A percentile compares a stretch with the other conserved stretches of the same genome.
Evolutionary conservation across 2,797 vertebrate genomes (phyloP).

Genomic region (Enteromius fasciolatus): DNA sequence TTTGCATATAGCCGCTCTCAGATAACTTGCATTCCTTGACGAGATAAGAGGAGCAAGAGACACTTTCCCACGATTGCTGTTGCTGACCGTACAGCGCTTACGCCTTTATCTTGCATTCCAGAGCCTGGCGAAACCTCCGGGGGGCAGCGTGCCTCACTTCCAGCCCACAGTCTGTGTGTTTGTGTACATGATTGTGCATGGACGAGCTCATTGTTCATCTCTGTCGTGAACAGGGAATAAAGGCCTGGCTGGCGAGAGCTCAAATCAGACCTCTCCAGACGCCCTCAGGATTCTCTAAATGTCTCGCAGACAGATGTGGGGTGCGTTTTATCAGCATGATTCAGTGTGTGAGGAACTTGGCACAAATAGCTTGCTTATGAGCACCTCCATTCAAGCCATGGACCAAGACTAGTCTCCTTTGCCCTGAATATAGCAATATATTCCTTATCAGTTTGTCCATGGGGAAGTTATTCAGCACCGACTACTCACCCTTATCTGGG

Average conservation of each 20-base stretch:
- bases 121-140: conserved; percentile 40
- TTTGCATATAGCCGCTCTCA: conserved; percentile 33
- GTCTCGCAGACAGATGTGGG: conserved; percentile 59
- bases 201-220: conserved; percentile 67
- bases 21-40: conserved; percentile 52
- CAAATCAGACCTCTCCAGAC: conserved; percentile 51
- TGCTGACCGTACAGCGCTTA: conserved; percentile 23
- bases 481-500: conserved; percentile 55
- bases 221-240: conserved; percentile 42
- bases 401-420: conserved; percentile 49
- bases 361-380: conserved; percentile 36
- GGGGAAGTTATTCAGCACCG: conserved; percentile 43
- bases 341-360: conserved; percentile 34
- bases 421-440: conserved; percentile 52
- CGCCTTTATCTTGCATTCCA: conserved; percentile 37
- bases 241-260: conserved; percentile 45
- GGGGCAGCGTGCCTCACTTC: conserved; percentile 48
- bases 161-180: conserved; percentile 52
- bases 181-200: conserved; percentile 44
- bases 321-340: conserved; percentile 56
- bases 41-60: conserved; percentile 54
- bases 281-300: conserved; percentile 62
- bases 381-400: conserved; percentile 36
- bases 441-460: conserved; percentile 55
- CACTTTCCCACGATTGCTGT: conserved; percentile 59